A percentile compares a stretch with the other conserved stretches of the same genome.
Evolutionary conservation across 1,140 invertebrate genomes (phyloP).

Genomic region (Chymomyza costata): DNA sequence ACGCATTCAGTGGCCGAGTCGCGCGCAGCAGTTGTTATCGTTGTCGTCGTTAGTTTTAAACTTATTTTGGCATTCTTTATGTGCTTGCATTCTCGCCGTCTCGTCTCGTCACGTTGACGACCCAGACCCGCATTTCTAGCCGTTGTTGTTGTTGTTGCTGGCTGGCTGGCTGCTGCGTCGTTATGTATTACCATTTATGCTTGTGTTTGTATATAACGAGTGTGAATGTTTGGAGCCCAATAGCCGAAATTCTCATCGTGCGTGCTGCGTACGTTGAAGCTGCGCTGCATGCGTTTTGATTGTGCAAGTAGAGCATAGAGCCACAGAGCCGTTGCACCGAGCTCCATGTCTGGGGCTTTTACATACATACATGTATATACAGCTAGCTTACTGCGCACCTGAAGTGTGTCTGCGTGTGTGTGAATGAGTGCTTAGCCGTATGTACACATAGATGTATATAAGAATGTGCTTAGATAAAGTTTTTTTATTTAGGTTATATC

Average conservation of each 20-base stretch:
- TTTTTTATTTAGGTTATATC: no score
- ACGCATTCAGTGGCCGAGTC: constrained; percentile 13
- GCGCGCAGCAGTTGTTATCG: constrained; percentile 4
- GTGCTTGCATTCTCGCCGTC: constrained; percentile 58
- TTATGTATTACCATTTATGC: constrained; percentile 6
- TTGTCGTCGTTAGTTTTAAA: constrained; percentile 60
- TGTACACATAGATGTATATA: no score
- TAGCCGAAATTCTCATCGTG: constrained; percentile 17
- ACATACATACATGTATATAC: constrained; percentile 22
- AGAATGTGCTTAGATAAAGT: no score
- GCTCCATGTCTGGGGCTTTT: not conserved
- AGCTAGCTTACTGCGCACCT: not conserved
- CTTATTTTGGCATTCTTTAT: constrained; percentile 72
- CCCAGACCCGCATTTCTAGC: constrained; percentile 63
- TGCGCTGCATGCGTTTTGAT: constrained; percentile 11
- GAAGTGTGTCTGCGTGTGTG: constrained; percentile 2
- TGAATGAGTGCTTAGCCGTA: constrained; percentile 32
- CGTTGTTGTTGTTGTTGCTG: constrained; percentile 19
- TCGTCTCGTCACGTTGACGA: constrained; percentile 59
- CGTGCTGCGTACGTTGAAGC: not conserved
- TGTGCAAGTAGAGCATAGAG: constrained; percentile 23
- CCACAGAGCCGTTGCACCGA: no score
- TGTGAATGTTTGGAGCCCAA: constrained; percentile 10
- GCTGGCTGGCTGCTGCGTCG: constrained; percentile 3
- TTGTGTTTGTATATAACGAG: constrained; percentile 11